phyloP scores from a whole-genome alignment of 2,113 vertebrate genomes.

The Echinops telfairi region DNA sequence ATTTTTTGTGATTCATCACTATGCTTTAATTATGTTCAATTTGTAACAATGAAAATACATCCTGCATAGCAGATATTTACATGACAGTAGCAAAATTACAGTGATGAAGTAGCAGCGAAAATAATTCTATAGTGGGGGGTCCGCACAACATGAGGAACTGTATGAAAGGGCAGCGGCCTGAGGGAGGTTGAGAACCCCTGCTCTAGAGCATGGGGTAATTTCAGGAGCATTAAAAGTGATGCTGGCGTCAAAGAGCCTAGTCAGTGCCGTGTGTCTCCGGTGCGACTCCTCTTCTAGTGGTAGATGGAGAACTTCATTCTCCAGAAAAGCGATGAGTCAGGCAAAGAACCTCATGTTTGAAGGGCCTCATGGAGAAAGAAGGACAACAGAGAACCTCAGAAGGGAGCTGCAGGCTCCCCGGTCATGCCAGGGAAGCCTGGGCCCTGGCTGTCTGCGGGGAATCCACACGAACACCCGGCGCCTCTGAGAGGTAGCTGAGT shows the following conservation, averaged over 20 bases:
- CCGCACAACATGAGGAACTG: too few relatives aligned
- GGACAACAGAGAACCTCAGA: not conserved
- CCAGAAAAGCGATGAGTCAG: not conserved
- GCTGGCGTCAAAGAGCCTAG: slow-evolving; percentile 34
- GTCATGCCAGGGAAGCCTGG: not conserved
- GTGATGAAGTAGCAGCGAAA: too few relatives aligned
- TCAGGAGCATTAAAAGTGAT: not conserved
- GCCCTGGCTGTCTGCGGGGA: slow-evolving; percentile 1
- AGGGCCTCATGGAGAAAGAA: slow-evolving; percentile 13
- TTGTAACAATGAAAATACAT: too few relatives aligned
- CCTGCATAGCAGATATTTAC: too few relatives aligned
- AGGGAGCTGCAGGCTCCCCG: not conserved
- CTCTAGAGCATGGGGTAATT: not conserved
- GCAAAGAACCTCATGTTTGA: slow-evolving; percentile 25
- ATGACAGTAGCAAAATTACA: too few relatives aligned
- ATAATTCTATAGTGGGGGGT: too few relatives aligned
- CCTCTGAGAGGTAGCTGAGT: not conserved
- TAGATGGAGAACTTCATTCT: not conserved
- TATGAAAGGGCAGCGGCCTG: too few relatives aligned
- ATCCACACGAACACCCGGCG: not conserved
- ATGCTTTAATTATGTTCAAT: too few relatives aligned
- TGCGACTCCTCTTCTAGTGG: not conserved
- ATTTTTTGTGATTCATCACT: too few relatives aligned
- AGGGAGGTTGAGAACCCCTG: too few relatives aligned
- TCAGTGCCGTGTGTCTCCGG: not conserved